Conservation (phyloP, 2,888 invertebrate species). For the Trachelus troglodyta region DNA sequence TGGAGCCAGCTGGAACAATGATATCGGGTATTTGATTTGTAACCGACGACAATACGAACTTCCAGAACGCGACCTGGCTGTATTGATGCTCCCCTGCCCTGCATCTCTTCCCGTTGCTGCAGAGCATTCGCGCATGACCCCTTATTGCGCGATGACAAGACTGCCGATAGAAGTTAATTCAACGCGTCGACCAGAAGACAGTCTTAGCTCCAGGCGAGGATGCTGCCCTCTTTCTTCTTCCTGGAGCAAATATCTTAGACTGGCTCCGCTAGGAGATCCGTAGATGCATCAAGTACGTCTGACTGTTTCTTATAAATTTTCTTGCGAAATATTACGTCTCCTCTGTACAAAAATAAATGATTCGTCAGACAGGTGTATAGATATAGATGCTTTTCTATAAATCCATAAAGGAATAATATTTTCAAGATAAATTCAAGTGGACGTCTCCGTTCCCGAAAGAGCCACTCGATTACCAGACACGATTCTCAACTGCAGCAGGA, state of each 20-base stretch:
- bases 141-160: neutral
- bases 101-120: too few species aligned
- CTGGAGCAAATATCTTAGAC: neutral
- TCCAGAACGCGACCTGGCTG: conserved; percentile 30
- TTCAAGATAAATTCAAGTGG: neutral
- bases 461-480: neutral
- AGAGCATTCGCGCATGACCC: neutral
- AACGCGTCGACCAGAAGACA: neutral
- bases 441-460: neutral
- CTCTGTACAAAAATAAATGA: neutral
- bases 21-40: conserved; percentile 66
- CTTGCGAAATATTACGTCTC: neutral
- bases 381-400: neutral
- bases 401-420: neutral
- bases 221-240: neutral
- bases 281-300: neutral
- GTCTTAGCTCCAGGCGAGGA: neutral
- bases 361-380: neutral
- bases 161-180: neutral
- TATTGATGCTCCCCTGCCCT: neutral
- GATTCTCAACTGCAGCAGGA: conserved; percentile 47
- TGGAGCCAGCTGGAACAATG: conserved; percentile 57
- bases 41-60: conserved; percentile 65
- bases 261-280: neutral
- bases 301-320: neutral